Conservation (phyloP, 2,888 invertebrate genomes). For the Andrena haemorrhoa region DNA sequence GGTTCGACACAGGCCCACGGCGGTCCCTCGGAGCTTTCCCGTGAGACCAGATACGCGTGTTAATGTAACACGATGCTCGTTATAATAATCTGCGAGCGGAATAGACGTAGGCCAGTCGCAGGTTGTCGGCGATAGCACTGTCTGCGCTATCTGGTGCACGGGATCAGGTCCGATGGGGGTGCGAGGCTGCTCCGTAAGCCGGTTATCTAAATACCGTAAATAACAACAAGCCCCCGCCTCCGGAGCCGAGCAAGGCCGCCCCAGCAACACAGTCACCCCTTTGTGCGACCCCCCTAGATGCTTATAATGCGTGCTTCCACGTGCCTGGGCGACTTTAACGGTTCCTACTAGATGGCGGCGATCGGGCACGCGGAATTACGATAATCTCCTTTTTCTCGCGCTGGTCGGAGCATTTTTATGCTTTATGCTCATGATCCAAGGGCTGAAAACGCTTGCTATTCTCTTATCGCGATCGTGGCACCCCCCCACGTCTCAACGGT, state of each 20-base stretch:
- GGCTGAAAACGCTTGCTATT: neutral
- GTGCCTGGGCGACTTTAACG: constrained; percentile 42
- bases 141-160: constrained; percentile 81
- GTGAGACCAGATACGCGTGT: constrained; percentile 80
- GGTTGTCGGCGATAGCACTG: constrained; percentile 73
- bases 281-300: constrained; percentile 38
- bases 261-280: constrained; percentile 50
- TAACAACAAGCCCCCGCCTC: constrained; percentile 79
- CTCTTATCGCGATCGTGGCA: neutral
- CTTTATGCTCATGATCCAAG: neutral
- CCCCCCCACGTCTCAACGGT: neutral
- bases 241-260: constrained; percentile 51
- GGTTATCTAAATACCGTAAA: constrained; percentile 85
- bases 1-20: constrained; percentile 37
- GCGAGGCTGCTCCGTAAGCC: constrained; percentile 82
- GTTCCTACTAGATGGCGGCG: constrained; percentile 42
- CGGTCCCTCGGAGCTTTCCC: constrained; percentile 72
- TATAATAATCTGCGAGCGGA: constrained; percentile 82
- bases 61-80: constrained; percentile 81
- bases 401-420: constrained; percentile 8
- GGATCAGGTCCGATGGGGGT: constrained; percentile 81
- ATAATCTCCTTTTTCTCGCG: constrained; percentile 33
- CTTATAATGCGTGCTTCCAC: constrained; percentile 43
- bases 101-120: constrained; percentile 71
- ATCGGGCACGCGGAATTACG: constrained; percentile 10